Evolutionary conservation across 2,113 vertebrate species (phyloP), one percentile per base, ranked within the genome.

Genomic region (Sinocyclocheilus anophthalmus): DNA sequence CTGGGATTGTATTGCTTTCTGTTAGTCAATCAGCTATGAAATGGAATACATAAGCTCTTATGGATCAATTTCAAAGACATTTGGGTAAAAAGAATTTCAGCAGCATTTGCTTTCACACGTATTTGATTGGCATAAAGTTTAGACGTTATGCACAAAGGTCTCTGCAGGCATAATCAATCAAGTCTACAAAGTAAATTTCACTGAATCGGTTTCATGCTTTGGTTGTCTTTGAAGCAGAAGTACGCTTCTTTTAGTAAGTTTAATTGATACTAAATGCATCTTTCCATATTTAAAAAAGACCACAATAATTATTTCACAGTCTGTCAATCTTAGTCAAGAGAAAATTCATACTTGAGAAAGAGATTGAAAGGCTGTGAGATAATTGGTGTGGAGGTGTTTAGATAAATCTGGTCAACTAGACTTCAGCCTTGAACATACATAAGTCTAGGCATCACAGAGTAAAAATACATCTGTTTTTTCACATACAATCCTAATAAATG

Each of bases 21-120:
- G 22, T 81, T 81, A 81, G 59, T 81, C 13, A 80, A 67, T 81
- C 59, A 81, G 39, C 59, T 67, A 65, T 81, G 22, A 81, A 81
- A 80, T 63, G 33, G 30, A 76, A 76, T 53, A 20, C 24, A 55
- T 16, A 30, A 76, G 20, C 48, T 76, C 48, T 30, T 76, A 53
- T 30, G 24, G 48, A 76, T 76, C 48, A 18, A 55, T 80, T 81
- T 26, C 20, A 48, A 65, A 61, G 20, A 16, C 22, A 1, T 20
- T 2, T 53, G 48, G 3, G 67, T 42, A 26, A 39, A 48, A 65
- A 45, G 59, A 4, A 65, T 61, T 80, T 8, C 24, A 53, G 48
- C 24, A 76, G 75, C n/a, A 30, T 55, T 30, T 53, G 48, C 1
- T 24, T 55, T 76, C 48, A 30, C n/a, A n/a, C 3, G 0, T 30